Base-by-base conservation (phyloP, 2,797 vertebrate species). In the Lithobates sylvaticus region DNA sequence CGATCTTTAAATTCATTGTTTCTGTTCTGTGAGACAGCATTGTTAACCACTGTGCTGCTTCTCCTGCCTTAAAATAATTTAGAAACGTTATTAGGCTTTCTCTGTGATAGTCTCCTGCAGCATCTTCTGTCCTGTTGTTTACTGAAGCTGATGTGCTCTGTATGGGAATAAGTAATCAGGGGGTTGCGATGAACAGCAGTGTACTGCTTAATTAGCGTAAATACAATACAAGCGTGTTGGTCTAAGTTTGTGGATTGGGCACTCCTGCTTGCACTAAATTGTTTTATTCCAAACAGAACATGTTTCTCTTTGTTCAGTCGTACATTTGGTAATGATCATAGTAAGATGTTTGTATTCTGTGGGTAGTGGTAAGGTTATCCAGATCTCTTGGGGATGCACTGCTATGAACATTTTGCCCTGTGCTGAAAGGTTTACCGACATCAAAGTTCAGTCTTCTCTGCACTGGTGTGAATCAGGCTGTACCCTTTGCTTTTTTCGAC, bases 361-460 rank as follows among this genome's bases (percentile, higher is more conserved):
- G 29, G 29, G 76, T 74, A 77, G 77, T 71, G 68, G 61, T 78
- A 77, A 42, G 68, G 29, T 47, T 78, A 47, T 39, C 71, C 47
- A 78, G 83, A 50, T 70, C 76, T 75, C 34, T 75, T 15, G 9
- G 23, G 68, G 69, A 36, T 81, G 29, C 34, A 34, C 36, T 79
- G 58, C 72, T 68, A 64, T 72, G 80, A 68, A 83, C 58, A 54
- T 73, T 27, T 85, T 50, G 29, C 73, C 50, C 39, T 39, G 26
- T 83, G 69, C 36, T 61, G 47, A 39, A 72, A 58, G 67, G 29
- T 86, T 77, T 76, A 82, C 44, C 44, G 67, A 67, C 74, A 13
- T 82, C 74, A 71, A 29, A 76, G 64, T 58, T 44, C 36, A 39
- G 26, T 75, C 32, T 77, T 39, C 61, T 70, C 81, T 79, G 69